Percentiles rank a stretch among this genome's conserved stretches.
Conservation (phyloP, 2,113 vertebrate genomes). For the Ceyx cyanopectus region DNA sequence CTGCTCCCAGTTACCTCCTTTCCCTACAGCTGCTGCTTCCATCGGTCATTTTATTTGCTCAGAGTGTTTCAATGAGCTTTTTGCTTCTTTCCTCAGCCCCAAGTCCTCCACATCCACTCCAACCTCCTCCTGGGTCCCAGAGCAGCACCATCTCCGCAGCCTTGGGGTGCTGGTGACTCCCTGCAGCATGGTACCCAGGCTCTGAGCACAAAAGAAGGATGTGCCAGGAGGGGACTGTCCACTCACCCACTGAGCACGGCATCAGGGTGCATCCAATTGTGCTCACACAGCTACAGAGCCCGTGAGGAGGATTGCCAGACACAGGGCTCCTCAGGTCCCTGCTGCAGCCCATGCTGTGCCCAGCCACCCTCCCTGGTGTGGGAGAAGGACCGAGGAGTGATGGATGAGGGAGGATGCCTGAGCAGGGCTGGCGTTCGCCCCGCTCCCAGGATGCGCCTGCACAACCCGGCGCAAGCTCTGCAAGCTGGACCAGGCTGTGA, state of each 20-base stretch:
- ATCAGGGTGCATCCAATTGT: accelerated
- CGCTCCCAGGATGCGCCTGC: slow-evolving; percentile 53
- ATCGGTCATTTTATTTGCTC: neutral
- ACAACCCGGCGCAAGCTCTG: neutral
- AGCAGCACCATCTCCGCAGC: accelerated
- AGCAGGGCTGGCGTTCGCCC: neutral
- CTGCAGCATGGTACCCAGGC: neutral
- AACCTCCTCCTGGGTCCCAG: accelerated
- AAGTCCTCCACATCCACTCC: neutral
- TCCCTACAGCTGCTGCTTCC: accelerated
- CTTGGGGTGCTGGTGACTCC: neutral
- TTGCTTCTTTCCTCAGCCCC: neutral
- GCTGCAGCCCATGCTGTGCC: neutral
- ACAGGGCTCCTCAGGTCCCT: neutral
- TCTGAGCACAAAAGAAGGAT: neutral
- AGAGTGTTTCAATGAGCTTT: neutral
- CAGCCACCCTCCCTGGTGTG: accelerated
- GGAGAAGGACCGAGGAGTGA: neutral
- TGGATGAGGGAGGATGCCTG: neutral
- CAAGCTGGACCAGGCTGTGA: slow-evolving; percentile 57
- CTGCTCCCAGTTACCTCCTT: neutral
- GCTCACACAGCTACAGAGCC: accelerated
- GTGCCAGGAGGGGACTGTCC: neutral
- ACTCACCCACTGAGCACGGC: accelerated
- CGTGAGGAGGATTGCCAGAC: accelerated